Evolutionary conservation across 1,140 invertebrate species (phyloP), one percentile per base, ranked within the genome.

Genomic region (Pachypeltis micranthus): DNA sequence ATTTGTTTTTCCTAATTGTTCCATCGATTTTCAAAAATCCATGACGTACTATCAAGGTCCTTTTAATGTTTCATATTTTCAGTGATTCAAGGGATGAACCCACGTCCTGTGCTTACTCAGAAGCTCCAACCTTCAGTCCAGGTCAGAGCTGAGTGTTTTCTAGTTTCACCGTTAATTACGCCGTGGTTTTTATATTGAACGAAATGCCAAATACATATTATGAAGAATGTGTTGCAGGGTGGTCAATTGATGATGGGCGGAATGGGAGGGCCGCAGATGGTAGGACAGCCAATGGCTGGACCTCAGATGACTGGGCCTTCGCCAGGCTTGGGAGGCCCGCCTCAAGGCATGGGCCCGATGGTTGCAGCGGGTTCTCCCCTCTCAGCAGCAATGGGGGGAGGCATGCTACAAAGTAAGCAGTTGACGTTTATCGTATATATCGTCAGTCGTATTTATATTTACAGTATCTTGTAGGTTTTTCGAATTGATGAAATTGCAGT

Each of bases 61-160:
- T 56, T 56, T 56, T 56, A 3, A 57, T 26, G 2, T 57, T 23
- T 57, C 1, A 2, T 59, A 23, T 28, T 25, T 67, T 65, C 59
- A 79, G 78, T 83, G 54, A 70, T 83, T 25, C 82, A 83, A 72
- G 79, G 76, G 31, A 71, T 83, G 62, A 83, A 82, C 68, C 78
- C 82, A 70, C 74, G 81, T 24, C 82, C 81, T 55, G 78, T 73
- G 24, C 76, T 69, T 21, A 69, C 69, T 56, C 63, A 66, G 27
- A 72, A 69, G 65, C 66, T 69, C 58, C 65, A 65, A 31, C 64
- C 67, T 59, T 59, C 63, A 59, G 64, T 63, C 12, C 67, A 66
- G 65, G 67, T 66, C 59, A 61, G 39, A 16, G 7, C 23, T 51
- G n/a, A n/a, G n/a, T n/a, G n/a, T n/a, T n/a, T n/a, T n/a, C n/a